Conservation (phyloP, 2,888 invertebrate species). For the Branchellion lobata region DNA sequence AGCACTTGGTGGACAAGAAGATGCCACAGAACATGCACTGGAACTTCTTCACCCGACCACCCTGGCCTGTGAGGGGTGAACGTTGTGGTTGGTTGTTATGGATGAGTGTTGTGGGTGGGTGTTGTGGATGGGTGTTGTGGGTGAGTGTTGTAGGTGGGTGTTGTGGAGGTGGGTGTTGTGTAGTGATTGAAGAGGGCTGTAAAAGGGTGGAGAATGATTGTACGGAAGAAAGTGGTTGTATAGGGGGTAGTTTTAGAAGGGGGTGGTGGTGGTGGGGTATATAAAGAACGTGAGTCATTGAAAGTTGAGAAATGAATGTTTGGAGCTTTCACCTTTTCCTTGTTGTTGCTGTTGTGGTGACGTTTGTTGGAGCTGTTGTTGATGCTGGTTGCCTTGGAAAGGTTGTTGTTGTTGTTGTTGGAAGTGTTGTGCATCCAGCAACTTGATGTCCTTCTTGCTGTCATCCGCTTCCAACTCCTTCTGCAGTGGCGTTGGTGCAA, state of each 20-base stretch:
- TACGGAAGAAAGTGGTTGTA: neutral
- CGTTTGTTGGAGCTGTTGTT: neutral
- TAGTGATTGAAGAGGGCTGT: too few species aligned
- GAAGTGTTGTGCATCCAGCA: neutral
- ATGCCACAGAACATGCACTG: slow-evolving; percentile 53
- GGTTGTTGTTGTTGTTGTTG: neutral
- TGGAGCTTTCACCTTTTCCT: neutral
- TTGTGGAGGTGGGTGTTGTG: too few species aligned
- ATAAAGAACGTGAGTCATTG: too few species aligned
- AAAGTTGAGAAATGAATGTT: too few species aligned
- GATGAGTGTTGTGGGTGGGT: neutral
- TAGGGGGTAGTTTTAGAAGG: too few species aligned
- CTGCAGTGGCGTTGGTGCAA: too few species aligned
- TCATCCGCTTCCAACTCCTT: neutral
- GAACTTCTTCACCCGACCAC: slow-evolving; percentile 49
- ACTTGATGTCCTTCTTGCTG: slow-evolving; percentile 2
- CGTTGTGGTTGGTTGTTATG: neutral
- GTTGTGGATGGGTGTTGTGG: too few species aligned
- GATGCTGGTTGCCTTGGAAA: neutral
- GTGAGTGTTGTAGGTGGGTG: too few species aligned
- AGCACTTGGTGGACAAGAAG: slow-evolving; percentile 52
- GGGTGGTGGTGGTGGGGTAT: too few species aligned
- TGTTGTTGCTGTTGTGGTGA: neutral
- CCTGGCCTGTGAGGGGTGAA: neutral
- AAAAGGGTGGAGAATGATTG: too few species aligned